These are phyloP conservation scores for Lepilemur ruficaudatus DNA, from an alignment of 2,797 vertebrate genomes.

Conservation along the genomic window DNA sequence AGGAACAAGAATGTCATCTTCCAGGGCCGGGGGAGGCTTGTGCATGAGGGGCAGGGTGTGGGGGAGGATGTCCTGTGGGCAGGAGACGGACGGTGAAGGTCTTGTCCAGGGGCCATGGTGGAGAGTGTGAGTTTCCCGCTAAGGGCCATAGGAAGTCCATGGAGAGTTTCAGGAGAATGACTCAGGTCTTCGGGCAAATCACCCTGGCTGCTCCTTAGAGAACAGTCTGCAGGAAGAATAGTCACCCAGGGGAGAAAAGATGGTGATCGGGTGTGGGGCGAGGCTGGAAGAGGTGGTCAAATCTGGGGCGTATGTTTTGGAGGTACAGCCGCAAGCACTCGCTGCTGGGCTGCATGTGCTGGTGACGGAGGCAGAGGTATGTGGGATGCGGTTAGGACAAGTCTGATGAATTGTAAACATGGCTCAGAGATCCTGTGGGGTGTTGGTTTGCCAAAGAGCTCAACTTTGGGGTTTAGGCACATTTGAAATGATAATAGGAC, in stretches of 20 bases:
- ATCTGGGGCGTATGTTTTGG: neutral
- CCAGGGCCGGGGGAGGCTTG: neutral
- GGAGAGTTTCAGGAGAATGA: neutral
- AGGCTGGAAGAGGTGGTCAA: neutral
- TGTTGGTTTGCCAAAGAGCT: neutral
- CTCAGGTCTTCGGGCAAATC: neutral
- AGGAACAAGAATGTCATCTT: neutral
- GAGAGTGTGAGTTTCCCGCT: neutral
- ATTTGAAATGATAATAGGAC: neutral
- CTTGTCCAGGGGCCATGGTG: accelerated
- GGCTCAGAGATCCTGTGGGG: neutral
- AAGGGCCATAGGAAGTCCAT: neutral
- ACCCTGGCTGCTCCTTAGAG: neutral
- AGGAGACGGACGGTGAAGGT: neutral
- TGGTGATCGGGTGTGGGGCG: neutral
- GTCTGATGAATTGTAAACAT: neutral
- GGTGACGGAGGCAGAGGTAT: neutral
- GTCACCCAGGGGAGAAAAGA: neutral
- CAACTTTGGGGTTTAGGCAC: neutral
- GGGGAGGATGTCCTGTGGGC: neutral
- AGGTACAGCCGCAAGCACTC: neutral
- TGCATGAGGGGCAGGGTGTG: accelerated
- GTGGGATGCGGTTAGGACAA: neutral
- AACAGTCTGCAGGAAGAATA: neutral
- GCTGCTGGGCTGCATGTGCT: too few relatives aligned